phyloP scores from a whole-genome alignment of 2,888 invertebrate species.

The Leucoptera coffeella region DNA sequence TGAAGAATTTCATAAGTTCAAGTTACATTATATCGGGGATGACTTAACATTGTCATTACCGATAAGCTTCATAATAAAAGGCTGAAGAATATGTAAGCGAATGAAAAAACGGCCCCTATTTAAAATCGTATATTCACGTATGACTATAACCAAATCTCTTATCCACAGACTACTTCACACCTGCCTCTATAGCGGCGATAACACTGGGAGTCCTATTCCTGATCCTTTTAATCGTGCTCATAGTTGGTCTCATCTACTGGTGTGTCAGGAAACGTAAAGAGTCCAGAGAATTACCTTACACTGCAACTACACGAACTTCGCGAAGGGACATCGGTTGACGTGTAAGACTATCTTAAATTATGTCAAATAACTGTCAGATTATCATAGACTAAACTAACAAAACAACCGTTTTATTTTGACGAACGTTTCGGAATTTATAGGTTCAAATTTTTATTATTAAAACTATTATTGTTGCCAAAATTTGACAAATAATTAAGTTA shows the following conservation, averaged over 20 bases:
- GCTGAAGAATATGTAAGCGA: neutral
- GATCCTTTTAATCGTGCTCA: constrained; percentile 53
- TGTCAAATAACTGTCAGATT: no score
- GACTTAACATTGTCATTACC: neutral
- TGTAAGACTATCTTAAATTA: no score
- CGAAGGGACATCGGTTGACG: constrained; percentile 21
- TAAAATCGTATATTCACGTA: neutral
- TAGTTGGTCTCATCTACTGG: constrained; percentile 53
- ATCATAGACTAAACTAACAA: no score
- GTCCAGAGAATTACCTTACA: constrained; percentile 51
- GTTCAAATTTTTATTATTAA: no score
- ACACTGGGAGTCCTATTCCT: constrained; percentile 60
- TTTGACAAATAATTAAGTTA: no score
- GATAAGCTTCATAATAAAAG: neutral
- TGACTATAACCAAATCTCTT: no score
- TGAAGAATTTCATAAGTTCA: no score
- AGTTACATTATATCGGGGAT: no score
- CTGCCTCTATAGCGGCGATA: constrained; percentile 62
- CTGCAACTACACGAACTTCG: constrained; percentile 15
- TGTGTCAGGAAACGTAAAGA: constrained; percentile 53
- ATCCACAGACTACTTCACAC: constrained; percentile 41
- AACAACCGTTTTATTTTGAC: no score
- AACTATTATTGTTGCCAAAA: no score
- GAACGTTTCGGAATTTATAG: no score
- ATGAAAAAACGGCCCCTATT: constrained; percentile 9